Base-by-base conservation (phyloP, 2,888 invertebrate genomes). In the Drosophila algonquin region DNA sequence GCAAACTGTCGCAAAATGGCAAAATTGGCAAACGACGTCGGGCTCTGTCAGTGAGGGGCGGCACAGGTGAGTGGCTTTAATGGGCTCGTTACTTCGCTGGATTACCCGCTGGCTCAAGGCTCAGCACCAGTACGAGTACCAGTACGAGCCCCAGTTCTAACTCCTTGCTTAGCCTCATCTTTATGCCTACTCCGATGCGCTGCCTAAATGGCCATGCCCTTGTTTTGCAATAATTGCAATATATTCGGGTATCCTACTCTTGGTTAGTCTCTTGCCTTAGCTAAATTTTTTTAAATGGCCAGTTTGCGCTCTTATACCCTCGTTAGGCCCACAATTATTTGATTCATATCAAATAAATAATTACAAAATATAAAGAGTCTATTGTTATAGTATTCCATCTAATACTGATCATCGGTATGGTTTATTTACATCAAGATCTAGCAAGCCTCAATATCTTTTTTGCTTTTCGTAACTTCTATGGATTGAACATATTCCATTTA, bases 11-110 rank as follows among this genome's bases (percentile, higher is more conserved):
- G 82, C 79, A 68, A 76, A 77, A 80, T 60, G 77, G 70, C 67
- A 63, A 68, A 68, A 79, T 62, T 67, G 63, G 51, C 68, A 73
- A 76, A 76, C 73, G 65, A 75, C 77, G 79, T 81, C 80, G 78
- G 76, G 73, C 80, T 80, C 77, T 73, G 40, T 40, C 40, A 14
- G 40, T 40, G 40, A 51, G 40, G 7, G 53, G 47, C 21, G 51
- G 40, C 67, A 83, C 87, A 90, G 90, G 85, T 89, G 89, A 84
- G 75, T 85, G 79, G 79, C 76, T 81, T 87, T 87, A 84, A 80
- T 84, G 89, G 70, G 75, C 81, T 85, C 86, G 83, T 82, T 88
- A 76, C 64, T 63, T 47, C 35, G 55, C 56, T 74, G 79, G 80
- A 77, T 86, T 83, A 78, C 63, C 27, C 48, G 46, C 21, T 48